Percentiles rank a stretch among this genome's conserved stretches.
phyloP scores from a whole-genome alignment of 2,888 invertebrate species.

The Stenurella melanura region DNA sequence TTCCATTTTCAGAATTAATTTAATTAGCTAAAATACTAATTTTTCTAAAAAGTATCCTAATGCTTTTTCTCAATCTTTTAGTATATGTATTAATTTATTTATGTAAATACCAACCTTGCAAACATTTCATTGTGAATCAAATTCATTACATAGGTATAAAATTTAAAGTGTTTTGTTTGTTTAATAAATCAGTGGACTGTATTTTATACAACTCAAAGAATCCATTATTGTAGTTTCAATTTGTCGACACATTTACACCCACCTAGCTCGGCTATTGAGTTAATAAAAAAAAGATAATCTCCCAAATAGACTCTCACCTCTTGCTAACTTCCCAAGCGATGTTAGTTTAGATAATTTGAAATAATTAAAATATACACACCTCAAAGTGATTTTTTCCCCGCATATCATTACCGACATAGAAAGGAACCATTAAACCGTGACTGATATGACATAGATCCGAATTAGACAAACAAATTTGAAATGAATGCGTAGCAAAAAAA shows the following conservation, averaged over 20 bases:
- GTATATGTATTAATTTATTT: no score
- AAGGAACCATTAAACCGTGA: slow-evolving; percentile 4
- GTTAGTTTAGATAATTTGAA: neutral
- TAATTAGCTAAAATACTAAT: no score
- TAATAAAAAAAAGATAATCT: neutral
- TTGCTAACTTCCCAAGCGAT: neutral
- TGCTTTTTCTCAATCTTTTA: no score
- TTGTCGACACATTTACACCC: neutral
- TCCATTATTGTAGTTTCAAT: neutral
- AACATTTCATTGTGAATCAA: no score
- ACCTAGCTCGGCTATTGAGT: neutral
- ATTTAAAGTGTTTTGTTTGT: neutral
- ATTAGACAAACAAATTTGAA: slow-evolving; percentile 19
- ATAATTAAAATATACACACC: slow-evolving; percentile 4
- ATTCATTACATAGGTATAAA: no score
- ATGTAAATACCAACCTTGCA: no score
- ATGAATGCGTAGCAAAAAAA: slow-evolving; percentile 11
- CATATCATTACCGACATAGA: neutral
- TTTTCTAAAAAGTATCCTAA: no score
- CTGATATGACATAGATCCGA: slow-evolving; percentile 9
- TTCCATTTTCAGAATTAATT: no score
- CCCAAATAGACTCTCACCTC: neutral
- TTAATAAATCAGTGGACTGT: neutral
- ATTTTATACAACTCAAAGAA: neutral
- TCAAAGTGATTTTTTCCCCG: neutral